Evolutionary conservation across 2,797 vertebrate species (phyloP), one percentile per base, ranked within the genome.

Genomic region (Epinephelus coioides): DNA sequence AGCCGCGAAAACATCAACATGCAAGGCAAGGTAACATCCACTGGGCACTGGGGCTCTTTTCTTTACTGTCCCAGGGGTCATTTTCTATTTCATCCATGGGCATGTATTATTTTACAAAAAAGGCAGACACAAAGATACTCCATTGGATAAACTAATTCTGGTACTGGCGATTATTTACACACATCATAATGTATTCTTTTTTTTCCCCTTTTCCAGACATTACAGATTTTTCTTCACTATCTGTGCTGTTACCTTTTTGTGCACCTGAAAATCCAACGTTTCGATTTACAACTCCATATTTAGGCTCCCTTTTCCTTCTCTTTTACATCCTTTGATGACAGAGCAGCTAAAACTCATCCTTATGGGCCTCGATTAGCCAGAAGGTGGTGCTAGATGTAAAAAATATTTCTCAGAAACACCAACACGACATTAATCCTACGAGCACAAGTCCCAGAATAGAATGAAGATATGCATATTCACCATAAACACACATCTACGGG

Each of bases 101-200:
- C 38, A 54, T 79, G 79, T 78, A 72, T 67, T 84, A 64, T 86
- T 81, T 86, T 78, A 88, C 76, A 85, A 88, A 89, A 30, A 87
- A 89, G 74, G 81, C 74, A 88, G 68, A 89, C 75, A 87, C 76
- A 90, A 80, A 83, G 74, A 83, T 34, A 69, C 64, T 85, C 73
- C 47, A 83, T 40, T 76, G 21, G 73, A 84, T 78, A 60, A 86
- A 86, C 83, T 69, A 82, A 74, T 73, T 85, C 71, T 83, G 76
- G 69, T 80, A 67, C 78, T 88, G 68, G 69, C 81, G 77, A 69
- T 55, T 89, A 91, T 91, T 88, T 91, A 88, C 85, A 91, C 69
- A 73, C 19, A 70, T 67, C 54, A 70, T 50, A 17, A 69, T 63
- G 30, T 61, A 30, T 44, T 74, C 1, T 61, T 75, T 55, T 76